Evolutionary conservation across 2,888 invertebrate genomes (phyloP).

Genomic region (Thymelicus acteon): DNA sequence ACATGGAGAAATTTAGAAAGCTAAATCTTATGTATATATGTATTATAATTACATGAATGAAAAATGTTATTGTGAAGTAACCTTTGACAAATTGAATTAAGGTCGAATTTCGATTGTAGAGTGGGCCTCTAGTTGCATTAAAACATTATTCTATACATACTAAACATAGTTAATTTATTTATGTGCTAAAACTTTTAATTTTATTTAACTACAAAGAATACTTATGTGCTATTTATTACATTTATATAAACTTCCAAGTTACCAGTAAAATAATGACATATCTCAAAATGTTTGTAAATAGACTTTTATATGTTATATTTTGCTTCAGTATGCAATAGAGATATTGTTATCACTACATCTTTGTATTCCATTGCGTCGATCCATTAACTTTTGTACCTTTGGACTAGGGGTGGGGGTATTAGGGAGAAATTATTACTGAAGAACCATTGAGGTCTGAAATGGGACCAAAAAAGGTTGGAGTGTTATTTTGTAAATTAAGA

Average conservation of each 20-base stretch:
- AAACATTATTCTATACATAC: background rate
- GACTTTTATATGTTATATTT: conserved; percentile 40
- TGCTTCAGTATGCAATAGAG: conserved; percentile 39
- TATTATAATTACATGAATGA: too few relatives aligned
- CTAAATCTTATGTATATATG: too few relatives aligned
- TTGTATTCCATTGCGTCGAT: background rate
- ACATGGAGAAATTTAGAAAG: too few relatives aligned
- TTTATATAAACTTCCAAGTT: conserved; percentile 3
- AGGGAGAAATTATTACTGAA: conserved; percentile 27
- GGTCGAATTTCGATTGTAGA: too few relatives aligned
- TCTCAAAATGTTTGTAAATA: conserved; percentile 3
- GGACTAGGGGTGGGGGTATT: conserved; percentile 38
- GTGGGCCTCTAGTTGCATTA: too few relatives aligned
- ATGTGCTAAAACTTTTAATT: conserved; percentile 3
- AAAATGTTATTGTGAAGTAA: too few relatives aligned
- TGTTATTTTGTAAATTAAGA: conserved; percentile 43
- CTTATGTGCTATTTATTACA: conserved; percentile 5
- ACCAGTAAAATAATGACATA: conserved; percentile 9
- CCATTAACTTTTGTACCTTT: conserved; percentile 44
- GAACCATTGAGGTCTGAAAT: conserved; percentile 47
- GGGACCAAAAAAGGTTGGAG: conserved; percentile 49
- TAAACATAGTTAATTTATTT: background rate
- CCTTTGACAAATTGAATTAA: too few relatives aligned
- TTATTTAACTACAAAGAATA: background rate
- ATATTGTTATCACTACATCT: background rate